Evolutionary conservation across 2,888 invertebrate species (phyloP).

Genomic region (Acronicta alni): DNA sequence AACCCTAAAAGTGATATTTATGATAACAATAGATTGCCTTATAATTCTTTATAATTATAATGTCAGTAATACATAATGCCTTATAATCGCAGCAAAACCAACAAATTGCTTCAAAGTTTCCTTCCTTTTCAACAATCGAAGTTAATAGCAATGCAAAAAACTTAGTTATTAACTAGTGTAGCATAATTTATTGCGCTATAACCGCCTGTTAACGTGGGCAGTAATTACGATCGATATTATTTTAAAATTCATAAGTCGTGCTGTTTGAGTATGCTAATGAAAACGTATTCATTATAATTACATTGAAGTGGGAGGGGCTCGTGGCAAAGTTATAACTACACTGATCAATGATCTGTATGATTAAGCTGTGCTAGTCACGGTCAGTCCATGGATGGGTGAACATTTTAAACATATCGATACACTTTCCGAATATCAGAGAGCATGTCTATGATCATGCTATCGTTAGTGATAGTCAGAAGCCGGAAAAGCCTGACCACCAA

Average conservation of each 20-base stretch:
- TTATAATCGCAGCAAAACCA: constrained; percentile 20
- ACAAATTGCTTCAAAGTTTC: constrained; percentile 35
- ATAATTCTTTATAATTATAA: not conserved
- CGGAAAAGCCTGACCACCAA: too few species aligned
- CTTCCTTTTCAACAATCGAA: constrained; percentile 37
- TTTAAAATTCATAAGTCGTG: constrained; percentile 55
- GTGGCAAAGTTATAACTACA: constrained; percentile 4
- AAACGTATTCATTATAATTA: constrained; percentile 42
- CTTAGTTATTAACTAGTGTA: constrained; percentile 43
- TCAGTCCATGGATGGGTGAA: too few species aligned
- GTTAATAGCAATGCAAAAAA: constrained; percentile 43
- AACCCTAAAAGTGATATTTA: too few species aligned
- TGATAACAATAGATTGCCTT: not conserved
- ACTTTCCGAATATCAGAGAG: too few species aligned
- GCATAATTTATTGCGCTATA: constrained; percentile 54
- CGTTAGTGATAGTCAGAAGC: too few species aligned
- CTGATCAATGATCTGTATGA: too few species aligned
- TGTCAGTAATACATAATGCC: too few species aligned
- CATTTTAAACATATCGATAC: too few species aligned
- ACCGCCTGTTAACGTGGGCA: constrained; percentile 47
- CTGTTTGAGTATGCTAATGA: constrained; percentile 34
- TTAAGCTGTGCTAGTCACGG: too few species aligned
- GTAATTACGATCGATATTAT: constrained; percentile 56
- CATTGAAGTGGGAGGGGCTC: constrained; percentile 16
- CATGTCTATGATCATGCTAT: too few species aligned